Base-by-base conservation (phyloP, 1,140 invertebrate species). In the Oryzaephilus surinamensis region DNA sequence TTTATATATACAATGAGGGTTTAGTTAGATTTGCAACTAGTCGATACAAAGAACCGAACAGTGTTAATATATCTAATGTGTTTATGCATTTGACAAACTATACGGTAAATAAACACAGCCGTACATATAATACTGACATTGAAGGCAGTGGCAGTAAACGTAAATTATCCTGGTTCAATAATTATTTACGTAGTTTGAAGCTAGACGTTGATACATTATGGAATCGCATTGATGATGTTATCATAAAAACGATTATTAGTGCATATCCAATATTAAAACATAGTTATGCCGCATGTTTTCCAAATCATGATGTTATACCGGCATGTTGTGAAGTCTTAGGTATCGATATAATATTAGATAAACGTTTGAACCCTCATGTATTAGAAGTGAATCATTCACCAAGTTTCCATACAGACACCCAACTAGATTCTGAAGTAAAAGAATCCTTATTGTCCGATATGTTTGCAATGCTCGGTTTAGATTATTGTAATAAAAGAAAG, bases 21-120 rank as follows among this genome's bases (percentile, higher is more conserved):
- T 69, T 98, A 21, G 91, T 88, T 0, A 77, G 85, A 54, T 92
- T 94, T 63, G 87, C 88, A 0, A 94, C 89, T 1, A 81, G 74
- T 46, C 73, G 81, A 50, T 93, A 92, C 54, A 75, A 76, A 41
- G 81, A 88, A 50, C 87, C 88, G 0, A 82, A 72, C 28, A 66
- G 73, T 10, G 72, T 77, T 20, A 94, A 94, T 49, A 73, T 82
- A 2, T 71, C 72, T 1, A 88, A 95, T 58, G 74, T 91, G 19
- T 98, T 81, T 58, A 97, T 97, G 88, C 95, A 98, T 65, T 67
- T 98, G 38, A 98, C 95, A 1, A 98, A 98, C 69, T 98, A 97
- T 59, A 85, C 89, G 0, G 76, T 97, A 1, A 97, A 98, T 64
- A 96, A 94, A 54, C 80, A 87, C 46, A 90, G 84, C 54, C 69